Evolutionary conservation across 2,888 invertebrate genomes (phyloP).

Genomic region (Lysandra coridon): DNA sequence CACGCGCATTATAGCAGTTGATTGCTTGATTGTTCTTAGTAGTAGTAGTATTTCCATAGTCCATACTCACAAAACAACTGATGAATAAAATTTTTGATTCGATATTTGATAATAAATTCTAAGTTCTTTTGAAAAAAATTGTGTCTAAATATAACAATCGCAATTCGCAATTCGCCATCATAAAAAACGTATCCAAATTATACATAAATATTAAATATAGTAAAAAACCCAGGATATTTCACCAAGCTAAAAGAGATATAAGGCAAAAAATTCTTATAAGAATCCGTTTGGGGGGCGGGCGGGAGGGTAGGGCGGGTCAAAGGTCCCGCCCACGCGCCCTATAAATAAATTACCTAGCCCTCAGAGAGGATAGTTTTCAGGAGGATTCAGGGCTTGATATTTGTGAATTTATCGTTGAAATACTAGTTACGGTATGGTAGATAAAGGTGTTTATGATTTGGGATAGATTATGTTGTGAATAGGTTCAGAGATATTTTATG

Average conservation of each 20-base stretch:
- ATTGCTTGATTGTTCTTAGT: no score
- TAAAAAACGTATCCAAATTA: background rate
- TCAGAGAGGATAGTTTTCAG: conserved; percentile 17
- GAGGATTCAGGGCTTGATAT: background rate
- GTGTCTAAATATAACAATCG: no score
- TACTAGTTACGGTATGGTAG: background rate
- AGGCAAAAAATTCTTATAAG: conserved; percentile 29
- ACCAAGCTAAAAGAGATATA: background rate
- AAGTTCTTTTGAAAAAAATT: no score
- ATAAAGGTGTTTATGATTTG: background rate
- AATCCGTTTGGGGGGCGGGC: conserved; percentile 28
- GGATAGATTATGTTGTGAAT: background rate
- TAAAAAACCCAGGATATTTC: background rate
- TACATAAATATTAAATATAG: background rate
- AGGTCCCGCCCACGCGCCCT: conserved; percentile 48
- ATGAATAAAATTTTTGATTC: no score
- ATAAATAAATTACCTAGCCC: conserved; percentile 32
- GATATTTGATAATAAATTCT: no score
- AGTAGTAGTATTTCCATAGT: no score
- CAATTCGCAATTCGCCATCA: no score
- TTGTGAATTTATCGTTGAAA: background rate
- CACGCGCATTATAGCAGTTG: no score
- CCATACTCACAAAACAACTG: no score
- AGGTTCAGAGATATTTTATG: no score
- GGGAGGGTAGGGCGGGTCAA: conserved; percentile 47